Base-by-base conservation (phyloP, 2,797 vertebrate genomes). In the Sebastes melanostomus region DNA sequence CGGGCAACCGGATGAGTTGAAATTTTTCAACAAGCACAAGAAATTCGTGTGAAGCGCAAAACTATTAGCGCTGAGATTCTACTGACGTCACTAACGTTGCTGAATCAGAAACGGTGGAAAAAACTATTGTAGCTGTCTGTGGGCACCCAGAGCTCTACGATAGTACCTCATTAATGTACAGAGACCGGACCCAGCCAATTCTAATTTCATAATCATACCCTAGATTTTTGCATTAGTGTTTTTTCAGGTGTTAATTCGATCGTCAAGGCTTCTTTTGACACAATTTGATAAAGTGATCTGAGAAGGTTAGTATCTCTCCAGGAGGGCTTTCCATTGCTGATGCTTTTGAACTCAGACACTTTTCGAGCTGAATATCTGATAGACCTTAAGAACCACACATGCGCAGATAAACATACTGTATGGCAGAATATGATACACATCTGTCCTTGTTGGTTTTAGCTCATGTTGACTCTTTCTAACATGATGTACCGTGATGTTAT, bases 391-490 rank as follows among this genome's bases (percentile, higher is more conserved):
- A 68, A 52, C 11, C 58, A 42, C 8, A 52, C 20, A 6, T 84
- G 88, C 16, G 42, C n/a, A 61, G 55, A 58, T 30, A 62, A 55
- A 70, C 6, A 56, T 3, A 66, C 56, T 34, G 42, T 46, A 24
- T 22, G 10, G n/a, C 25, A 78, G 25, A 50, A 67, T 12, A 60
- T 18, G 12, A 67, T 9, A 13, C 6, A 66, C 8, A 10, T 65
- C 32, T 54, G 58, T 92, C 92, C 87, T 92, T 87, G 80, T 88
- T 94, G 86, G 88, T 92, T 91, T 91, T 72, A 72, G 81, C 90
- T 78, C 89, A 90, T 91, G 87, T 89, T 89, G 90, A 94, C 86
- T 79, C 77, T 88, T 88, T 87, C 80, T 86, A 86, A 59, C 59
- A 75, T 32, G 88, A 52, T 52, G 50, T n/a, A 52, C 50, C 50